Base-by-base conservation (phyloP, 2,888 invertebrate species). In the Ferdinandea cuprea region DNA sequence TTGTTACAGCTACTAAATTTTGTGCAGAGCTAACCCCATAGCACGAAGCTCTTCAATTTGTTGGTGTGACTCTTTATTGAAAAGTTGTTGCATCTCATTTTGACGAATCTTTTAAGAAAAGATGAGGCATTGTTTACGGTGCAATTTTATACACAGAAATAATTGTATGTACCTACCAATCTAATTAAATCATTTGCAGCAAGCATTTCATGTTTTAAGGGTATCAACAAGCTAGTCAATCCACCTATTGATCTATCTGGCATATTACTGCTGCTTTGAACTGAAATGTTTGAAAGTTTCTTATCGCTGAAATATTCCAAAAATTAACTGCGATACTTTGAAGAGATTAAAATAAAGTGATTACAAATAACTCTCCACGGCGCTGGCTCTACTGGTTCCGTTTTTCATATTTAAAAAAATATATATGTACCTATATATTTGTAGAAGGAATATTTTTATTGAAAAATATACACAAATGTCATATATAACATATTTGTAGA, bases 1-100 rank as follows among this genome's bases (percentile, higher is more conserved):
- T 15, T 8, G n/a, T 40, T 13, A 50, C 30, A 50, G 15, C 13
- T 15, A 30, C 15, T 54, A 19, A n/a, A 17, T n/a, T n/a, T 50
- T 28, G 0, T 40, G 15, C 15, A 52, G 32, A 6, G 63, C 44
- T 9, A 73, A 19, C 0, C 65, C 48, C 46, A 54, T 30, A 1
- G 63, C 30, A 40, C 40, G 28, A 6, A 73, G 37, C 21, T 73
- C 73, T 11, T 2, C 6, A 6, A 56, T 73, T n/a, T 54, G n/a
- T 11, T 48, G 17, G 0, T 19, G 4, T 8, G 15, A 56, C 21
- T 73, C 73, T 17, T 65, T 30, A 4, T 19, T 32, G 6, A 76
- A 35, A 2, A 76, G 40, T 2, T 52, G 32, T 1, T 35, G 40
- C 59, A 76, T 52, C 52, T 68, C 50, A 0, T 25, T 44, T 35